Evolutionary conservation across 1,140 invertebrate genomes (phyloP).

Genomic region (Diploscapter pachys): DNA sequence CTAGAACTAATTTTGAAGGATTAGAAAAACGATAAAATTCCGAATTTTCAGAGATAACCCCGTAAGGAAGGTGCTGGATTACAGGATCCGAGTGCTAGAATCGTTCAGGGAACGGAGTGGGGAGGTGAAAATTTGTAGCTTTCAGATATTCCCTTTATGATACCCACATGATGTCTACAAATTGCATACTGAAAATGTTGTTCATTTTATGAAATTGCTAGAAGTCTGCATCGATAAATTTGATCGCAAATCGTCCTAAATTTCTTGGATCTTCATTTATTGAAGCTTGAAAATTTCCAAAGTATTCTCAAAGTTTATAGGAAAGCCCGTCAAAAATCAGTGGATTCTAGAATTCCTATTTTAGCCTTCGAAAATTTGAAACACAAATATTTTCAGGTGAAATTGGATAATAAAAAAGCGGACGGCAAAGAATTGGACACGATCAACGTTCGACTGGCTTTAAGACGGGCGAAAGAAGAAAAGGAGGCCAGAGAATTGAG

Average conservation of each 20-base stretch:
- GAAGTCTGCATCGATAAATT: no score
- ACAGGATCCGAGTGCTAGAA: conserved; percentile 81
- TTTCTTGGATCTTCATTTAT: no score
- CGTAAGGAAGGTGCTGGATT: conserved; percentile 79
- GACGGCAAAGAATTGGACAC: conserved; percentile 84
- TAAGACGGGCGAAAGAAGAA: conserved; percentile 71
- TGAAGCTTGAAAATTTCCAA: no score
- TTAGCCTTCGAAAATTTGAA: no score
- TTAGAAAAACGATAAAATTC: conserved; percentile 48
- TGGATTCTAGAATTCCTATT: no score
- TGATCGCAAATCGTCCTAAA: background rate
- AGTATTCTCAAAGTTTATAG: no score
- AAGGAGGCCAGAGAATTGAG: conserved; percentile 44
- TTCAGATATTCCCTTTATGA: no score
- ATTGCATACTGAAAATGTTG: no score
- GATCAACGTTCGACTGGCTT: conserved; percentile 79
- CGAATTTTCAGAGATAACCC: conserved; percentile 82
- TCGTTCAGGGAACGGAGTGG: conserved; percentile 73
- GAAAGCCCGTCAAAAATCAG: no score
- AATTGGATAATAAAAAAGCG: conserved; percentile 79
- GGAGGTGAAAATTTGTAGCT: conserved; percentile 33
- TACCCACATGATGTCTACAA: no score
- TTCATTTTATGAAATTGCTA: no score
- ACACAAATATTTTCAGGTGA: conserved; percentile 66
- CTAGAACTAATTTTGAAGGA: no score